phyloP scores from a whole-genome alignment of 92 coral and sea anemone genomes.

The Diadumene lineata region DNA sequence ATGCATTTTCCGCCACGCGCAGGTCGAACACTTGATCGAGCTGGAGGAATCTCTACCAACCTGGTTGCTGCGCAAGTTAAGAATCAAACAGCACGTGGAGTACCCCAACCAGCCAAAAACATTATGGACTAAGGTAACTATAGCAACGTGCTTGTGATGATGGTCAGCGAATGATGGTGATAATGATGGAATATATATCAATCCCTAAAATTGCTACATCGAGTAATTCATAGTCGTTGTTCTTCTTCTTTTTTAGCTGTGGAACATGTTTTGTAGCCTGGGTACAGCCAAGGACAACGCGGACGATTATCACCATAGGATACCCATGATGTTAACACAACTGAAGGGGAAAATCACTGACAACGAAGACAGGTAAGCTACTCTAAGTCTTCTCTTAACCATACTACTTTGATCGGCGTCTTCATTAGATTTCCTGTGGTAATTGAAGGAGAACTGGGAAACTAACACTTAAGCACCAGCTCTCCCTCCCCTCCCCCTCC shows the following conservation, averaged over 20 bases:
- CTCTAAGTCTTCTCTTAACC: no score
- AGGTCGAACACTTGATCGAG: slow-evolving; percentile 49
- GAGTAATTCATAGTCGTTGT: not conserved
- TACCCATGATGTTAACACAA: slow-evolving; percentile 32
- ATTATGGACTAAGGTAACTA: slow-evolving; percentile 23
- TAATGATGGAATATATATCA: not conserved
- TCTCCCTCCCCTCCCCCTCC: no score
- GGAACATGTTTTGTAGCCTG: slow-evolving; percentile 39
- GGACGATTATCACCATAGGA: slow-evolving; percentile 18
- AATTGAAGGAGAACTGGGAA: no score
- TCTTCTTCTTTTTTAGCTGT: slow-evolving; percentile 12
- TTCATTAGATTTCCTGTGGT: no score
- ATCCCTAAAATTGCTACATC: not conserved
- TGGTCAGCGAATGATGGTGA: not conserved
- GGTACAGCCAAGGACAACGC: slow-evolving; percentile 28
- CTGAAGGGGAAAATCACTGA: slow-evolving; percentile 23
- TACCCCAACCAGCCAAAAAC: slow-evolving; percentile 37
- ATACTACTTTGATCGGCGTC: no score
- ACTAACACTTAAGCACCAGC: no score
- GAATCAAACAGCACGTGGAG: slow-evolving; percentile 38
- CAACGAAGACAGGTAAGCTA: slow-evolving; percentile 24
- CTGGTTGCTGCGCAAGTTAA: slow-evolving; percentile 33
- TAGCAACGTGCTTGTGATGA: not conserved
- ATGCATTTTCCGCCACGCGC: no score
- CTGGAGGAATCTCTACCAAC: slow-evolving; percentile 42